phyloP scores from a whole-genome alignment of 2,797 vertebrate species.

The Xiphorhynchus erythropygius region DNA sequence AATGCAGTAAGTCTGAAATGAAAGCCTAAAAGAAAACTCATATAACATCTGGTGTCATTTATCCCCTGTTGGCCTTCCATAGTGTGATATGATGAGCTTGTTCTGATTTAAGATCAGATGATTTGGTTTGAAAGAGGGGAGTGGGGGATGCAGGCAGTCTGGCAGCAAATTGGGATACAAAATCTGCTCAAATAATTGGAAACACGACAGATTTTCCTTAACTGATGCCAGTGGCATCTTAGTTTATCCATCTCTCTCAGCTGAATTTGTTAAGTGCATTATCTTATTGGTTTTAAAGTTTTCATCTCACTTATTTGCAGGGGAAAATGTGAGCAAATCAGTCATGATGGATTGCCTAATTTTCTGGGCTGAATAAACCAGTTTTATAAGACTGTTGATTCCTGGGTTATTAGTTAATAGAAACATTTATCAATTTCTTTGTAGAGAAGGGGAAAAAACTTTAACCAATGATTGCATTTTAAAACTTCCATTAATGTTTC shows the following conservation, averaged over 20 bases:
- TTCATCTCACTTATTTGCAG: conserved; percentile 82
- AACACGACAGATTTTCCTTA: conserved; percentile 76
- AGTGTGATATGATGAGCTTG: conserved; percentile 81
- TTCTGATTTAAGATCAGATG: conserved; percentile 84
- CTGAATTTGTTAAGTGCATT: conserved; percentile 83
- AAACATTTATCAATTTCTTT: conserved; percentile 92
- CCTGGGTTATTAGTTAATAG: conserved; percentile 96
- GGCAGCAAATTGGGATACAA: conserved; percentile 78
- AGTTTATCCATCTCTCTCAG: conserved; percentile 79
- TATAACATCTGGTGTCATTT: conserved; percentile 84
- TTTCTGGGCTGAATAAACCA: conserved; percentile 93
- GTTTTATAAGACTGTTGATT: conserved; percentile 98
- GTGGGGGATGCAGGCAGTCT: conserved; percentile 73
- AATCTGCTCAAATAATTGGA: conserved; percentile 82
- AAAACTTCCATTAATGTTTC: conserved; percentile 90
- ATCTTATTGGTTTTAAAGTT: conserved; percentile 86
- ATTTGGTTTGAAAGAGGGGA: conserved; percentile 77
- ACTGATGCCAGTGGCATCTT: conserved; percentile 78
- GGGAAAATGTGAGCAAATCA: conserved; percentile 92
- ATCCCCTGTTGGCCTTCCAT: conserved; percentile 82
- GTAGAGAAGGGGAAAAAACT: conserved; percentile 74
- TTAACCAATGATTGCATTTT: conserved; percentile 94
- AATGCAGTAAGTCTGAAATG: conserved; percentile 81
- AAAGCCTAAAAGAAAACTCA: conserved; percentile 83
- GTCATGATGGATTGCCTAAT: conserved; percentile 98